Evolutionary conservation across 2,113 vertebrate species (phyloP).

Genomic region (Scortum barcoo): DNA sequence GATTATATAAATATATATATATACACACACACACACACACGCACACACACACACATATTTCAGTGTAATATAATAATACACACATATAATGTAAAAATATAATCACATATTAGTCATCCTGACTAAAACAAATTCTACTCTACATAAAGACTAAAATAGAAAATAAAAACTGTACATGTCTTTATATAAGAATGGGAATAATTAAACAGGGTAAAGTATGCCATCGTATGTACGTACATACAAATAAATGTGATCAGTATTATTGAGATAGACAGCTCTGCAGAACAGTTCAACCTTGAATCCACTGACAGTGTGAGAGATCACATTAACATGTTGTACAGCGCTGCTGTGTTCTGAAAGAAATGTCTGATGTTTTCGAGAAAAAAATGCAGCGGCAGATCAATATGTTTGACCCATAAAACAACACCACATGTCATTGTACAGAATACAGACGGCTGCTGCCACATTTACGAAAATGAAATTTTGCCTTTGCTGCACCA

Average conservation of each 20-base stretch:
- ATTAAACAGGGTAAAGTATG: no score
- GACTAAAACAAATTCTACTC: no score
- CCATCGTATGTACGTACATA: neutral
- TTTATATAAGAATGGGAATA: no score
- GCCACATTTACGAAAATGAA: slow-evolving; percentile 68
- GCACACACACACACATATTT: no score
- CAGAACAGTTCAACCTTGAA: neutral
- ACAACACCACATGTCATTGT: slow-evolving; percentile 64
- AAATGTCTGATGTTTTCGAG: slow-evolving; percentile 51
- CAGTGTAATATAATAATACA: no score
- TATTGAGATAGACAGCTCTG: neutral
- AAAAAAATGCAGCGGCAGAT: slow-evolving; percentile 40
- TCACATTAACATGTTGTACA: slow-evolving; percentile 22
- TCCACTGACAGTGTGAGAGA: neutral
- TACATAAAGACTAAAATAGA: no score
- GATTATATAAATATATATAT: neutral
- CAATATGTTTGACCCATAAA: slow-evolving; percentile 67
- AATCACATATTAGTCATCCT: no score
- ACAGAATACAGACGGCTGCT: slow-evolving; percentile 48
- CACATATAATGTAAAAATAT: no score
- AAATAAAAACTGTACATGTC: no score
- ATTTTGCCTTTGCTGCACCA: slow-evolving; percentile 51
- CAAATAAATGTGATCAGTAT: neutral
- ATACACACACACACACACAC: no score
- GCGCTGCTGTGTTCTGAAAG: slow-evolving; percentile 28